Conservation (phyloP, 2,113 vertebrate genomes). For the Struthio camelus region DNA sequence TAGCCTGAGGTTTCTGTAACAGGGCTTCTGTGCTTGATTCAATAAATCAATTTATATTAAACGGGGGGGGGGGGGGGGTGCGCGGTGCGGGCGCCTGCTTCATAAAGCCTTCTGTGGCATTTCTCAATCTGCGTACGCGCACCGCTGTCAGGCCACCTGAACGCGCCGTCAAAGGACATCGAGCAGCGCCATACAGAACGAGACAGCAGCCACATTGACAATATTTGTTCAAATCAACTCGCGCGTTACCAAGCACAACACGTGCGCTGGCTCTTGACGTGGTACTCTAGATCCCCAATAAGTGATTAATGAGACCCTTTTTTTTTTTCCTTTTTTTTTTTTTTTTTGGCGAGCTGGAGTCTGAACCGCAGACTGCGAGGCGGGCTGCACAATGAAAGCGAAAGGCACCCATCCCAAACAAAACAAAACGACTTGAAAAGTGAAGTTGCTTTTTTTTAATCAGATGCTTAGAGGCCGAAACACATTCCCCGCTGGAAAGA, state of each 20-base stretch:
- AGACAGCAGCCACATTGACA: not conserved
- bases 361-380: constrained; percentile 21
- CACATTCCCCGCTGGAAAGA: constrained; percentile 48
- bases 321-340: not conserved
- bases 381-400: constrained; percentile 36
- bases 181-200: constrained; percentile 32
- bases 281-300: constrained; percentile 53
- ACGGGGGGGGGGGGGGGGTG: no score
- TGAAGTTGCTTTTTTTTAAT: constrained; percentile 63
- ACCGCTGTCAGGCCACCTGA: constrained; percentile 46
- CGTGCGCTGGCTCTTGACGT: not conserved
- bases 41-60: constrained; percentile 81
- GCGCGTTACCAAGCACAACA: constrained; percentile 45
- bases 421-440: constrained; percentile 54
- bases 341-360: not conserved
- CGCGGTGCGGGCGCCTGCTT: constrained; percentile 16
- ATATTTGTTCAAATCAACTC: constrained; percentile 48
- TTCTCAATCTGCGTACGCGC: constrained; percentile 67
- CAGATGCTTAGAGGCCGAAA: constrained; percentile 58
- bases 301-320: constrained; percentile 49
- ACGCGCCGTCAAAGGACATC: constrained; percentile 17
- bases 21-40: constrained; percentile 73
- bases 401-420: constrained; percentile 59
- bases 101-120: constrained; percentile 61
- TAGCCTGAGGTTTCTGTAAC: constrained; percentile 72